Evolutionary conservation across 2,797 vertebrate genomes (phyloP).

Genomic region (Mastacembelus armatus): DNA sequence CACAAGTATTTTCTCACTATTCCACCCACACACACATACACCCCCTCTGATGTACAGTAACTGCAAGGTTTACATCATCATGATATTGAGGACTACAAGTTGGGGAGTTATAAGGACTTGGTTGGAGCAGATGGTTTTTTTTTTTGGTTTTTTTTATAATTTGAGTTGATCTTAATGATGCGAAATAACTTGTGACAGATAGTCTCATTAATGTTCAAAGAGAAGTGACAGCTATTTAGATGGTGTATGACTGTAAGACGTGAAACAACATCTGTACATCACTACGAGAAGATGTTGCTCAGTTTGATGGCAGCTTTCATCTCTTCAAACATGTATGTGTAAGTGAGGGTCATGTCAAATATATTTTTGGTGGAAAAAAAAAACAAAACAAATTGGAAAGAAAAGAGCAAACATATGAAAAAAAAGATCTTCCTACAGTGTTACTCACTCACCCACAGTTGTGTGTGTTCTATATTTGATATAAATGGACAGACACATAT

Average conservation of each 20-base stretch:
- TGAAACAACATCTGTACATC: slow-evolving; percentile 18
- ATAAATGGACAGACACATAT: slow-evolving; percentile 3
- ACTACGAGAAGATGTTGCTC: not conserved
- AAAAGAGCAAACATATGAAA: slow-evolving; percentile 17
- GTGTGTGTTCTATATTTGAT: not conserved
- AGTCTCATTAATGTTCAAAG: slow-evolving; percentile 21
- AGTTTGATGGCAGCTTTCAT: slow-evolving; percentile 6
- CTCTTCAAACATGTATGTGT: no score
- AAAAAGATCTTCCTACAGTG: not conserved
- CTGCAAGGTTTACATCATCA: slow-evolving; percentile 27
- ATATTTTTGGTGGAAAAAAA: slow-evolving; percentile 1
- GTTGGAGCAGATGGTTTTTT: not conserved
- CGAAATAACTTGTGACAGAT: slow-evolving; percentile 15
- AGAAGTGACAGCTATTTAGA: not conserved
- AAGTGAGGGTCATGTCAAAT: slow-evolving; percentile 32
- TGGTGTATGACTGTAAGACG: slow-evolving; percentile 6
- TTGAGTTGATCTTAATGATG: slow-evolving; percentile 15
- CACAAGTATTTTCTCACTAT: slow-evolving; percentile 39
- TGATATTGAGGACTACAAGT: not conserved
- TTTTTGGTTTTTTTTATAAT: not conserved
- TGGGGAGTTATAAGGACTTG: not conserved
- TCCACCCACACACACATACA: slow-evolving; percentile 3
- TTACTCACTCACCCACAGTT: not conserved
- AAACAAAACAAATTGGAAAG: slow-evolving; percentile 4
- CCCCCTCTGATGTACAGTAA: slow-evolving; percentile 10